Evolutionary conservation across 2,113 vertebrate species (phyloP), one percentile per base, ranked within the genome.

Genomic region (Triplophysa dalaica): DNA sequence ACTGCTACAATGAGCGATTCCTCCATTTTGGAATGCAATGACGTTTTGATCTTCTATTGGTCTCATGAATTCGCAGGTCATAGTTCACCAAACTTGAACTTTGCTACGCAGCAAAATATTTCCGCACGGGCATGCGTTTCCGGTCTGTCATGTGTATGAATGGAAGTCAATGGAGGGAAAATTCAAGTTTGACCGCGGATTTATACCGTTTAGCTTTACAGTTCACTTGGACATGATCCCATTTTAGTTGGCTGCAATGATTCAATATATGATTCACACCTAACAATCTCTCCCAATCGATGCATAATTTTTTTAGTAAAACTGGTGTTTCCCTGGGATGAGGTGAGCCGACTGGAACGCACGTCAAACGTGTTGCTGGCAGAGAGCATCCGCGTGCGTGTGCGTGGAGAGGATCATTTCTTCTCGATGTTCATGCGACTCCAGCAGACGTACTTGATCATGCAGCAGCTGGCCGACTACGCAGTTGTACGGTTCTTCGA

Each of bases 391-490:
- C 95, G 95, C 9, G 94, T 99, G 67, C 87, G 93, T 84, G 93
- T 95, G 56, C 92, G 80, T 10, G 95, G 95, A 41, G 97, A 98
- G 70, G 92, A 96, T 81, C 94, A 98, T 87, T 97, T 96, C 89
- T 99, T 99, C 91, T 99, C 98, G 77, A 98, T 99, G 97, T 94
- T 99, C 86, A 85, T 99, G 86, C 95, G 96, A 87, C 95, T 98
- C n/a, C 95, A 90, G 60, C 94, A 99, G 90, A 99, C 98, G 0
- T 99, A 96, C 19, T 90, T 96, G 64, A 94, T 99, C 73, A 99
- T 99, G 98, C 97, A 98, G 80, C 96, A 98, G 88, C 89, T 99
- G 82, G 96, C 97, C 2, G 94, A 93, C 84, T 98, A 97, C 86
- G 93, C 96, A 56, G 90, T 99, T 84, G 93, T 91, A 77, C 96